phyloP scores from a whole-genome alignment of 2,113 vertebrate species.

The Clinocottus analis region DNA sequence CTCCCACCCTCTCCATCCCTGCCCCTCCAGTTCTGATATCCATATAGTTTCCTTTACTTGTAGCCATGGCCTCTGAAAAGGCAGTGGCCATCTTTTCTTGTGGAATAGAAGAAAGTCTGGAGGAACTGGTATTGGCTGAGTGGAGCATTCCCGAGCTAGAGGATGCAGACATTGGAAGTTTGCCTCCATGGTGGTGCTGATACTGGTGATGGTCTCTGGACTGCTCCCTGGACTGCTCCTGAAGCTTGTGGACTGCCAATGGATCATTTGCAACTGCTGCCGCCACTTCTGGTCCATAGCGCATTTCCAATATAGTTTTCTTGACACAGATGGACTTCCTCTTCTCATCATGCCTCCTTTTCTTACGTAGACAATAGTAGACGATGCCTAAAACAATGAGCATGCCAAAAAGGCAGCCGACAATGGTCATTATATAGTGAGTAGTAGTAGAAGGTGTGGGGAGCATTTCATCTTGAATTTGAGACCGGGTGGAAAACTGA shows the following conservation, averaged over 20 bases:
- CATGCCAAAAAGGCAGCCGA: conserved; percentile 98
- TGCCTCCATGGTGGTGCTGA: conserved; percentile 83
- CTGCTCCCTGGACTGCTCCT: conserved; percentile 93
- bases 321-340: conserved; percentile 97
- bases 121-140: conserved; percentile 84
- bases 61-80: conserved; percentile 89
- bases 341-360: conserved; percentile 94
- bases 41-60: conserved; percentile 96
- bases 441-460: conserved; percentile 94
- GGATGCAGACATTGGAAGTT: conserved; percentile 90
- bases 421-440: conserved; percentile 98
- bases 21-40: conserved; percentile 89
- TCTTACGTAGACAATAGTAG: conserved; percentile 95
- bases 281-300: conserved; percentile 93
- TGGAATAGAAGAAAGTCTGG: conserved; percentile 94
- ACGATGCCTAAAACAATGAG: conserved; percentile 94
- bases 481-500: conserved; percentile 90
- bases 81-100: conserved; percentile 93
- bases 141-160: conserved; percentile 85
- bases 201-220: conserved; percentile 89
- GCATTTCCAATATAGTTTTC: conserved; percentile 98
- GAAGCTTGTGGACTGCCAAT: conserved; percentile 92
- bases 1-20: conserved; percentile 76
- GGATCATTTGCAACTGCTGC: conserved; percentile 87
- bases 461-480: conserved; percentile 84